phyloP scores from a whole-genome alignment of 2,888 invertebrate genomes.

The Luffia ferchaultella region DNA sequence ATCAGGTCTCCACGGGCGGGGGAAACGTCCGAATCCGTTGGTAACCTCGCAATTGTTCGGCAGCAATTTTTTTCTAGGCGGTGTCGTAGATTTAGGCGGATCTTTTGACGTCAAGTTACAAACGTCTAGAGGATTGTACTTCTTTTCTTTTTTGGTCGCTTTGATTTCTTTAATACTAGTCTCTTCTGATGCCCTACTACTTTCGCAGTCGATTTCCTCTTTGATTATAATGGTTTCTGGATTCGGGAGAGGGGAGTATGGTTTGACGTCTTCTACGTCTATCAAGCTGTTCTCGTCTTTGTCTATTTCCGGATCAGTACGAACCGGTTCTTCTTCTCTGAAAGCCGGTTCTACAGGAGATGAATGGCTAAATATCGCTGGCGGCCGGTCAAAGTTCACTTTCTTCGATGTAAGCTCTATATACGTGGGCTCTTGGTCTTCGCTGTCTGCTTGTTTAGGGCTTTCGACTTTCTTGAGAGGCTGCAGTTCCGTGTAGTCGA shows the following conservation, averaged over 20 bases:
- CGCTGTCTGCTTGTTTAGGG: conserved; percentile 37
- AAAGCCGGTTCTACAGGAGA: conserved; percentile 45
- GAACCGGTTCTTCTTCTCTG: conserved; percentile 47
- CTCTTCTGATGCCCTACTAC: conserved; percentile 34
- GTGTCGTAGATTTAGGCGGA: conserved; percentile 59
- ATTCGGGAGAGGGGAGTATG: conserved; percentile 29
- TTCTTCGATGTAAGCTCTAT: conserved; percentile 54
- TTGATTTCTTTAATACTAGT: conserved; percentile 21
- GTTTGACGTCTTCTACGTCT: conserved; percentile 55
- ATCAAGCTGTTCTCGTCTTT: conserved; percentile 56
- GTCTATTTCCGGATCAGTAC: conserved; percentile 55
- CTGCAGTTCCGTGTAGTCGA: conserved; percentile 48
- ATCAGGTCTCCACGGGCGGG: conserved; percentile 71
- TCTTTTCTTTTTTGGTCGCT: conserved; percentile 43
- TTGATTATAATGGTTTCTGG: conserved; percentile 11
- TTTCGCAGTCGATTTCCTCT: conserved; percentile 27
- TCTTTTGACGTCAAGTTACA: conserved; percentile 70
- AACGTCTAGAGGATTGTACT: conserved; percentile 69
- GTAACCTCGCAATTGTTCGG: conserved; percentile 34
- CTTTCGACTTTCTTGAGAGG: conserved; percentile 52
- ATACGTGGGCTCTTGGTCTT: conserved; percentile 50
- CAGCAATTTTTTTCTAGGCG: conserved; percentile 57
- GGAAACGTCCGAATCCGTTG: conserved; percentile 49
- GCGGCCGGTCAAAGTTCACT: conserved; percentile 30
- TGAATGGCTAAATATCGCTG: conserved; percentile 28